Evolutionary conservation across 2,888 invertebrate genomes (phyloP).

Genomic region (Dynastes grantii): DNA sequence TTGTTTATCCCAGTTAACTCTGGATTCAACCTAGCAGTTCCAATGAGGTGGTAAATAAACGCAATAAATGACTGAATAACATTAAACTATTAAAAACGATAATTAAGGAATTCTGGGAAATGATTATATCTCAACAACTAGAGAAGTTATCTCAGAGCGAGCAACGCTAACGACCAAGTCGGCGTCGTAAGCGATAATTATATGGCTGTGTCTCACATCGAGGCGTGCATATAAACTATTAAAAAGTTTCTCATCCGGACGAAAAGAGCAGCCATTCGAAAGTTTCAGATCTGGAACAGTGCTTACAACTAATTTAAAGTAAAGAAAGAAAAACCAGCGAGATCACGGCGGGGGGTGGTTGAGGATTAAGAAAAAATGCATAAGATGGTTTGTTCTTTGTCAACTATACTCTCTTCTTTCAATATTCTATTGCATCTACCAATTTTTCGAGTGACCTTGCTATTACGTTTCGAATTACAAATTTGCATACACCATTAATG

Average conservation of each 20-base stretch:
- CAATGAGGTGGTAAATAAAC: too few relatives aligned
- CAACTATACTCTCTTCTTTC: neutral
- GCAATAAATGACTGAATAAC: too few relatives aligned
- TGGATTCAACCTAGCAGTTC: too few relatives aligned
- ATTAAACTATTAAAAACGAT: too few relatives aligned
- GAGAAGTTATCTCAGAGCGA: neutral
- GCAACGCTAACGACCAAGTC: neutral
- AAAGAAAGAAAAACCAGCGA: neutral
- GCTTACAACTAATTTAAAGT: constrained; percentile 4
- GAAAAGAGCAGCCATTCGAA: constrained; percentile 3
- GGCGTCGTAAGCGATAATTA: neutral
- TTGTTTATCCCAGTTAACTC: too few relatives aligned
- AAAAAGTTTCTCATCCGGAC: constrained; percentile 12
- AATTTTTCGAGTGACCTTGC: too few relatives aligned
- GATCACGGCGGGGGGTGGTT: neutral
- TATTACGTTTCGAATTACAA: too few relatives aligned
- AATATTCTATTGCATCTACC: neutral
- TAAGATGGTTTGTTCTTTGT: neutral
- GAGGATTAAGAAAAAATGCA: neutral
- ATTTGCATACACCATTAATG: too few relatives aligned
- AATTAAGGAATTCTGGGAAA: too few relatives aligned
- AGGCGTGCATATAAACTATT: constrained; percentile 4
- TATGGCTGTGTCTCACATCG: neutral
- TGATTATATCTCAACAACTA: constrained; percentile 5
- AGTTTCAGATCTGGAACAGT: constrained; percentile 3